Evolutionary conservation across 1,140 invertebrate species (phyloP).

Genomic region (Drosophila sproati): DNA sequence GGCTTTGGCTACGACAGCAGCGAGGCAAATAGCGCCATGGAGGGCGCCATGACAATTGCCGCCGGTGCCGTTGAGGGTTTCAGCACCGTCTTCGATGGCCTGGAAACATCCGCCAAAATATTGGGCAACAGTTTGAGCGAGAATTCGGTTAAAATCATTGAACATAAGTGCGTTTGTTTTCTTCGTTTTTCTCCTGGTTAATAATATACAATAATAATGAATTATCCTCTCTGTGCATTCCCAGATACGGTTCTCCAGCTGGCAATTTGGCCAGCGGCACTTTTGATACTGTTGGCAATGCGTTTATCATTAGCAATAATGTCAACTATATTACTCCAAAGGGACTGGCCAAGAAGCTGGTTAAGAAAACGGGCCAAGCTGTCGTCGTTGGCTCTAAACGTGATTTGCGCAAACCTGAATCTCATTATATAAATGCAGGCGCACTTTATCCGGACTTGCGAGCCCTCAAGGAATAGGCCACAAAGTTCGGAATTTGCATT

Average conservation of each 20-base stretch:
- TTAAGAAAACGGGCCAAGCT: slow-evolving; percentile 88
- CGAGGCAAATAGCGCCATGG: slow-evolving; percentile 87
- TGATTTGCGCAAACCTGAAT: slow-evolving; percentile 61
- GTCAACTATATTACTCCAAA: slow-evolving; percentile 88
- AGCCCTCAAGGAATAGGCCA: slow-evolving; percentile 48
- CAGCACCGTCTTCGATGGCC: slow-evolving; percentile 88
- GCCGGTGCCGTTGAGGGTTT: slow-evolving; percentile 89
- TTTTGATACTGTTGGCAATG: slow-evolving; percentile 88
- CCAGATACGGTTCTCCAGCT: slow-evolving; percentile 87
- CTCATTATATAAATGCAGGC: slow-evolving; percentile 77
- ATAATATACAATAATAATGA: slow-evolving; percentile 1
- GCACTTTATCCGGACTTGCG: slow-evolving; percentile 76
- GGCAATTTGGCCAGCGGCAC: slow-evolving; percentile 87
- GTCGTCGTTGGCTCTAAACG: slow-evolving; percentile 85
- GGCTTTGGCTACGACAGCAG: slow-evolving; percentile 85
- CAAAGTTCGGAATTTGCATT: neutral
- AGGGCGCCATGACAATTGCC: slow-evolving; percentile 88
- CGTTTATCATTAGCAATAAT: slow-evolving; percentile 87
- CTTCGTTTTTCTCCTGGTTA: neutral
- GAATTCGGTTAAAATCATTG: slow-evolving; percentile 89
- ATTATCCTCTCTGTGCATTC: slow-evolving; percentile 74
- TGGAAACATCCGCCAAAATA: slow-evolving; percentile 89
- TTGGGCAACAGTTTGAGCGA: slow-evolving; percentile 88
- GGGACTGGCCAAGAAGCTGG: slow-evolving; percentile 87
- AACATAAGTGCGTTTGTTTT: slow-evolving; percentile 86